A percentile compares a stretch with the other conserved stretches of the same genome.
phyloP scores from a whole-genome alignment of 1,140 invertebrate genomes.

The Cherax quadricarinatus region DNA sequence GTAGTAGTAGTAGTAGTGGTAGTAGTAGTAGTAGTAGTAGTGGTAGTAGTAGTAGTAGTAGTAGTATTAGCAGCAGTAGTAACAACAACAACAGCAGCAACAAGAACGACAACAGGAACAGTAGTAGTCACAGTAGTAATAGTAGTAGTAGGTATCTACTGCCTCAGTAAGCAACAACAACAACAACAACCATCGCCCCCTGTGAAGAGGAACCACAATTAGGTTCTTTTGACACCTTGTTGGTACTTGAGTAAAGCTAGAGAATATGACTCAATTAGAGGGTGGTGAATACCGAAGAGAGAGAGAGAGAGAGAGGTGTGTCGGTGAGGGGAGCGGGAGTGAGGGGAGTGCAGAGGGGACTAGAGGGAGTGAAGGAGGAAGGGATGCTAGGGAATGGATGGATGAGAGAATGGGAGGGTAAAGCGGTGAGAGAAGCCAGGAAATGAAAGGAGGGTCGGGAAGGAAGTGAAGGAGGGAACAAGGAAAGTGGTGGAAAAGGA shows the following conservation, averaged over 20 bases:
- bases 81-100: too few species aligned
- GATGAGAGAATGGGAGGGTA: background rate
- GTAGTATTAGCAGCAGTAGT: too few species aligned
- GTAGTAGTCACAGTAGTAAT: too few species aligned
- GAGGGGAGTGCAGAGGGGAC: background rate
- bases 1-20: too few species aligned
- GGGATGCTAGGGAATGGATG: background rate
- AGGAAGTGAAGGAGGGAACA: background rate
- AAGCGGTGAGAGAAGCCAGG: background rate
- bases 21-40: too few species aligned
- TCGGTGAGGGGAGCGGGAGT: conserved; percentile 4
- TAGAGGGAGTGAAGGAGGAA: background rate
- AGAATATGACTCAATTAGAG: conserved; percentile 64
- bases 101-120: too few species aligned
- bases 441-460: too few species aligned
- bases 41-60: too few species aligned
- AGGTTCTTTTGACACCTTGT: conserved; percentile 63
- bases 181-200: background rate
- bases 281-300: conserved; percentile 34
- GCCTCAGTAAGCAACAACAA: background rate
- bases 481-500: background rate
- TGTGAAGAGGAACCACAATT: conserved; percentile 31
- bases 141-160: too few species aligned
- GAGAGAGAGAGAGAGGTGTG: background rate
- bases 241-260: conserved; percentile 54